Conservation (phyloP, 2,113 vertebrate species). For the Dissostichus mawsoni region DNA sequence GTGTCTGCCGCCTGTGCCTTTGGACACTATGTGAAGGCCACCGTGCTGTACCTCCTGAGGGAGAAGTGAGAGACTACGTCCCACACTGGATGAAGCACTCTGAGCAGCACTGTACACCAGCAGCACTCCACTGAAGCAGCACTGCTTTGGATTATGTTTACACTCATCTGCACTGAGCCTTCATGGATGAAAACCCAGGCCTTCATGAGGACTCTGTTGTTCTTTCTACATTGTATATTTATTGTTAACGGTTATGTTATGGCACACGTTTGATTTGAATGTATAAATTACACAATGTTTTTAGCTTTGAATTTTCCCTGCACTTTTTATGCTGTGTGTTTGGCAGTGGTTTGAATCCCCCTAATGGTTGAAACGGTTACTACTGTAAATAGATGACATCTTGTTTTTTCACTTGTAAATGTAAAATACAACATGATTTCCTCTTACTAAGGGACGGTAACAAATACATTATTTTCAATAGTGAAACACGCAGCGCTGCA, state of each 20-base stretch:
- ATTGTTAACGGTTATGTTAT: constrained; percentile 39
- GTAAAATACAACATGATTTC: constrained; percentile 1
- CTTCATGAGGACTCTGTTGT: no score
- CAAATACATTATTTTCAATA: background rate
- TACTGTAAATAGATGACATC: background rate
- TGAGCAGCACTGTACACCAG: constrained; percentile 12
- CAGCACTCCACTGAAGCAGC: constrained; percentile 38
- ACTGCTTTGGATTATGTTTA: constrained; percentile 74
- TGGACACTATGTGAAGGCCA: constrained; percentile 92
- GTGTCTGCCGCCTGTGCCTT: constrained; percentile 87
- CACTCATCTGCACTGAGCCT: constrained; percentile 76
- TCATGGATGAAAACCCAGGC: constrained; percentile 18
- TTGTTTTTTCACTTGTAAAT: background rate
- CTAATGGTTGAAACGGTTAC: constrained; percentile 34
- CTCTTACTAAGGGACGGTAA: background rate
- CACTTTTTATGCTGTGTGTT: background rate
- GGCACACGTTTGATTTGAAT: constrained; percentile 30
- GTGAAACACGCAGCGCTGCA: background rate
- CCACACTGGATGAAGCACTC: background rate
- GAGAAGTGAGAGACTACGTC: constrained; percentile 89
- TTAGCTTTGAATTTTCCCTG: background rate
- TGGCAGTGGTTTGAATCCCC: constrained; percentile 16
- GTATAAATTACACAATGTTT: constrained; percentile 5
- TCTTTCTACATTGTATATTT: constrained; percentile 43
- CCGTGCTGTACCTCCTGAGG: constrained; percentile 90